Conservation (phyloP, 2,113 vertebrate genomes). For the Labrus mixtus region DNA sequence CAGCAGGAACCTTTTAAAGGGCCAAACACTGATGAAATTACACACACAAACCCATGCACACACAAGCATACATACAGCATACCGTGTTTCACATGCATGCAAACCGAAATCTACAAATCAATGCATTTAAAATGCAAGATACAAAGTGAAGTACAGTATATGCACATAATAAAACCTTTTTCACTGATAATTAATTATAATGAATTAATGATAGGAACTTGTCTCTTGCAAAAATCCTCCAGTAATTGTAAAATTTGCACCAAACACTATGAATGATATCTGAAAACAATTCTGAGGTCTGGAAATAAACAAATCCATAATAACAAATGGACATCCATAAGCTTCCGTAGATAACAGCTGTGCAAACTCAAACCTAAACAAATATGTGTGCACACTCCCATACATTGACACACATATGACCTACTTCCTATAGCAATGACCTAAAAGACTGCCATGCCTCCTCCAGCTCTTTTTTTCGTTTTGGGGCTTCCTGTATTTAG, state of each 20-base stretch:
- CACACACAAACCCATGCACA: slow-evolving; percentile 33
- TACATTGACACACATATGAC: slow-evolving; percentile 18
- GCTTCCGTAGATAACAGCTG: slow-evolving; percentile 1
- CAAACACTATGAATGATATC: not conserved
- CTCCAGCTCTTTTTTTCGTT: slow-evolving; percentile 18
- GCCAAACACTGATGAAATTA: slow-evolving; percentile 73
- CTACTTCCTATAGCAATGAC: slow-evolving; percentile 43
- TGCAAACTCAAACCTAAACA: not conserved
- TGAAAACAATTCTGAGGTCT: not conserved
- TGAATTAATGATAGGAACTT: too few species aligned
- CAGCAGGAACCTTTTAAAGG: slow-evolving; percentile 84
- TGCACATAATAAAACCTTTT: not conserved
- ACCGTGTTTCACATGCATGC: not conserved
- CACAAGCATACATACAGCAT: slow-evolving; percentile 24
- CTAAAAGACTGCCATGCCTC: slow-evolving; percentile 24
- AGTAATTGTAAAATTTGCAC: not conserved
- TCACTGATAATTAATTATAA: not conserved
- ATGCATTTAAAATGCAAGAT: slow-evolving; percentile 2
- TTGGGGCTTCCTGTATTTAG: not conserved
- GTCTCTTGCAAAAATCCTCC: slow-evolving; percentile 2
- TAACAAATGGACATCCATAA: not conserved
- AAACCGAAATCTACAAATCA: slow-evolving; percentile 6
- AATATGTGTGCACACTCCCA: slow-evolving; percentile 1
- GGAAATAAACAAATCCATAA: not conserved
- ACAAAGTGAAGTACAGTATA: not conserved